Conservation (phyloP, 2,797 vertebrate species). For the Garrulus glandarius region DNA sequence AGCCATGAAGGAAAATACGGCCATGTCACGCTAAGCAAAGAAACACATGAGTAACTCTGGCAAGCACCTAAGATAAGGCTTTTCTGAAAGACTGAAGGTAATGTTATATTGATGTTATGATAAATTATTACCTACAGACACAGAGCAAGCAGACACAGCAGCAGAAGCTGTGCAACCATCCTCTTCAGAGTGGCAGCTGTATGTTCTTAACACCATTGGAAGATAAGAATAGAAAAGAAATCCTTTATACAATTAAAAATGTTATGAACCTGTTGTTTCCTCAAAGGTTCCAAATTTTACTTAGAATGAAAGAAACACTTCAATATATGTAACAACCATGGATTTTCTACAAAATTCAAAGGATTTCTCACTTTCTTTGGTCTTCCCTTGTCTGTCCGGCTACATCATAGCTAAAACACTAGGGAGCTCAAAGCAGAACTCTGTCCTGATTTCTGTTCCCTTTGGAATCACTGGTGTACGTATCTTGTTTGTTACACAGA, state of each 20-base stretch:
- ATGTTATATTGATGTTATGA: conserved; percentile 10
- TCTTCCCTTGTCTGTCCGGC: background rate
- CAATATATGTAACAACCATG: background rate
- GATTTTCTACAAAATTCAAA: background rate
- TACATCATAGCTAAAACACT: background rate
- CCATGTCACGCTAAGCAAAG: conserved; percentile 43
- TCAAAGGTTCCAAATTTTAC: background rate
- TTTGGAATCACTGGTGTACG: background rate
- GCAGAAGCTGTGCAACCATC: background rate
- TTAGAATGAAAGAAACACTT: background rate
- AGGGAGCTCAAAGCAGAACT: background rate
- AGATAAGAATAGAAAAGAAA: background rate
- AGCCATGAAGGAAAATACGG: conserved; percentile 12
- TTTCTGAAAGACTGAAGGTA: conserved; percentile 14
- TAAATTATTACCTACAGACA: conserved; percentile 2
- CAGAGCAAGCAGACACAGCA: background rate
- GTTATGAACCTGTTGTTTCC: background rate
- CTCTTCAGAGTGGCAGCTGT: background rate
- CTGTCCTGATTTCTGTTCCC: background rate
- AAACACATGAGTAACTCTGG: conserved; percentile 37
- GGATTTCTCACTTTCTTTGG: background rate
- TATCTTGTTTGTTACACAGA: background rate
- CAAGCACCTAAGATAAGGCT: conserved; percentile 31
- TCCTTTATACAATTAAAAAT: background rate
- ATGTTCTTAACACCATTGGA: background rate